phyloP scores from a whole-genome alignment of 2,113 vertebrate species.

The Sardina pilchardus region DNA sequence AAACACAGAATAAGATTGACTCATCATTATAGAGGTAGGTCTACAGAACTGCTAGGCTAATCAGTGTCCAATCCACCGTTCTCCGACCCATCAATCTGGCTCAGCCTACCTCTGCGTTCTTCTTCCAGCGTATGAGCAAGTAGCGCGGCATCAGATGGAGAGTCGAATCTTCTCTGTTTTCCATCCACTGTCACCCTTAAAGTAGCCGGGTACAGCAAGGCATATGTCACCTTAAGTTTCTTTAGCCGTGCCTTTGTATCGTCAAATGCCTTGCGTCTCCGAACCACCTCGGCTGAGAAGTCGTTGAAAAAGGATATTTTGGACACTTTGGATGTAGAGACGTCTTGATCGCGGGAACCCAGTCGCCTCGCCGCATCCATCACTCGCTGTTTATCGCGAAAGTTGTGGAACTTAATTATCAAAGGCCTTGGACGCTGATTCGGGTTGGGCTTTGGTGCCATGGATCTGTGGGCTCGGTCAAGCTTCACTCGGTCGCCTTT shows the following conservation, averaged over 20 bases:
- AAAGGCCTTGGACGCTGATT: conserved; percentile 24
- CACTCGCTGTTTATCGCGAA: conserved; percentile 27
- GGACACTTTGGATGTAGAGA: neutral
- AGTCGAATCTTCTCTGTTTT: no score
- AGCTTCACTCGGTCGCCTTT: conserved; percentile 24
- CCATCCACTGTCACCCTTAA: neutral
- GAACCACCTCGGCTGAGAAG: conserved; percentile 28
- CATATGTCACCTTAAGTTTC: neutral
- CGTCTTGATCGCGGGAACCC: neutral
- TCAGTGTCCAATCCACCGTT: no score
- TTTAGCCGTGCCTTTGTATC: conserved; percentile 12
- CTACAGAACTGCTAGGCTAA: no score
- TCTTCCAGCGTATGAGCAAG: neutral
- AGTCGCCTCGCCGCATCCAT: neutral
- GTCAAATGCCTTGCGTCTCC: conserved; percentile 26
- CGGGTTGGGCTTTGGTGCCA: neutral
- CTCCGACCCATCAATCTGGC: no score
- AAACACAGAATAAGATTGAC: no score
- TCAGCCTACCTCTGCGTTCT: neutral
- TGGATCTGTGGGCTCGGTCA: conserved; percentile 22
- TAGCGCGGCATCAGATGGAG: neutral
- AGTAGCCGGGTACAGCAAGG: neutral
- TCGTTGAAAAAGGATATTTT: conserved; percentile 33
- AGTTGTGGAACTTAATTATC: conserved; percentile 31
- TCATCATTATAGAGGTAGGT: no score